phyloP scores from a whole-genome alignment of 2,888 invertebrate genomes.

The Lasioglossum vierecki region DNA sequence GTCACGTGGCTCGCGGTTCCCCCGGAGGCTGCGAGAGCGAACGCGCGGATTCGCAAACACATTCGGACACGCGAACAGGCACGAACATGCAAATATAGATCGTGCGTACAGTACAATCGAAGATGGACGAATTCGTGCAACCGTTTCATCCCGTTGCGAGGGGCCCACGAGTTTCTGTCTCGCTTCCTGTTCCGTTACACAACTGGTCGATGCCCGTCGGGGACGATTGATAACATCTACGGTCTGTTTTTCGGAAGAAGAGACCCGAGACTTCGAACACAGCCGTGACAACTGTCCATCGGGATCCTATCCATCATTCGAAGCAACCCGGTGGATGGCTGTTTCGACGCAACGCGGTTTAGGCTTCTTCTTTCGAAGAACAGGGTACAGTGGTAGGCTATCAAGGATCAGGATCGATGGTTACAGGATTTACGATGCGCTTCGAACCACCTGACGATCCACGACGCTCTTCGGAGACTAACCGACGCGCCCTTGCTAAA shows the following conservation, averaged over 20 bases:
- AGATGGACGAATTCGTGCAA: slow-evolving; percentile 26
- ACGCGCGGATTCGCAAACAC: slow-evolving; percentile 13
- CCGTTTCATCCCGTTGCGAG: background rate
- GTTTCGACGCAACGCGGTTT: background rate
- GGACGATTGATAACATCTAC: background rate
- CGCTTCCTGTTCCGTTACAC: background rate
- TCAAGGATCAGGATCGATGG: slow-evolving; percentile 22
- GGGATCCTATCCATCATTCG: slow-evolving; percentile 43
- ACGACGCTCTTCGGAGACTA: background rate
- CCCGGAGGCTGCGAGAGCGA: background rate
- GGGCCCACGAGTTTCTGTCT: background rate
- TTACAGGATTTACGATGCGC: slow-evolving; percentile 22
- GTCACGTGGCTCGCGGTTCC: slow-evolving; percentile 21
- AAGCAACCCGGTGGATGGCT: background rate
- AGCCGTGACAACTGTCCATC: slow-evolving; percentile 1
- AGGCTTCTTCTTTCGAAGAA: background rate
- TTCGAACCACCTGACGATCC: slow-evolving; percentile 9
- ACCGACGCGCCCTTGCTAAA: background rate
- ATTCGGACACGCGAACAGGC: slow-evolving; percentile 15
- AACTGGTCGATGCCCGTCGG: slow-evolving; percentile 2
- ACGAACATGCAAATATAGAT: slow-evolving; percentile 47
- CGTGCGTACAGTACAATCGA: slow-evolving; percentile 2
- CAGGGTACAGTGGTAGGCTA: background rate
- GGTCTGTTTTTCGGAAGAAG: background rate
- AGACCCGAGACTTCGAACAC: background rate